These are phyloP conservation scores for Oenanthe oenanthe DNA, from an alignment of 2,113 vertebrate genomes.

Conservation along the genomic window DNA sequence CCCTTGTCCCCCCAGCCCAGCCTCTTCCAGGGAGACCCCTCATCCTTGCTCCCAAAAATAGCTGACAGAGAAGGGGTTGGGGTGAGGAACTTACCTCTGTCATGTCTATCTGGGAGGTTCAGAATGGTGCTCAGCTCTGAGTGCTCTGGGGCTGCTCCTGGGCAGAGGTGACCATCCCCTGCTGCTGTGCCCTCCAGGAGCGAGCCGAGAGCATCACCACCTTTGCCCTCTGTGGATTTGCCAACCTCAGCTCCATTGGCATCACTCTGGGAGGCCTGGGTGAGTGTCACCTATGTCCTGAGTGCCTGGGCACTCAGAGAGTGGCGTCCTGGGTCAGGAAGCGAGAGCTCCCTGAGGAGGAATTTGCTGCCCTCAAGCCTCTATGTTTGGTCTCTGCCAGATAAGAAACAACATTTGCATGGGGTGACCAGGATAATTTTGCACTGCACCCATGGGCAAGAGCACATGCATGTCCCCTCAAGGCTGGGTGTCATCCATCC, in stretches of 20 bases:
- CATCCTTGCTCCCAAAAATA: background rate
- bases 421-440: background rate
- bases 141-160: background rate
- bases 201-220: conserved; percentile 88
- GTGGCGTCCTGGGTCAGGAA: background rate
- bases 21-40: background rate
- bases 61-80: background rate
- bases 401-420: background rate
- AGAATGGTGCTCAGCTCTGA: background rate
- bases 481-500: background rate
- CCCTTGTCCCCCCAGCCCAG: background rate
- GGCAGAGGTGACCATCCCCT: background rate
- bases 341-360: background rate
- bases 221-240: conserved; percentile 91
- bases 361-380: background rate
- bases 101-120: background rate
- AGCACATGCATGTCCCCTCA: accelerated
- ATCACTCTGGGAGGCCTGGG: conserved; percentile 90
- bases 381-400: accelerated
- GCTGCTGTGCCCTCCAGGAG: conserved; percentile 71
- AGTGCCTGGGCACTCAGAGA: background rate
- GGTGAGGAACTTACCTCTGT: background rate
- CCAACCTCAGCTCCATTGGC: conserved; percentile 92
- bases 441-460: background rate
- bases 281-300: conserved; percentile 61